Base-by-base conservation (phyloP, 2,888 invertebrate genomes). In the Troglohyphantes excavatus region DNA sequence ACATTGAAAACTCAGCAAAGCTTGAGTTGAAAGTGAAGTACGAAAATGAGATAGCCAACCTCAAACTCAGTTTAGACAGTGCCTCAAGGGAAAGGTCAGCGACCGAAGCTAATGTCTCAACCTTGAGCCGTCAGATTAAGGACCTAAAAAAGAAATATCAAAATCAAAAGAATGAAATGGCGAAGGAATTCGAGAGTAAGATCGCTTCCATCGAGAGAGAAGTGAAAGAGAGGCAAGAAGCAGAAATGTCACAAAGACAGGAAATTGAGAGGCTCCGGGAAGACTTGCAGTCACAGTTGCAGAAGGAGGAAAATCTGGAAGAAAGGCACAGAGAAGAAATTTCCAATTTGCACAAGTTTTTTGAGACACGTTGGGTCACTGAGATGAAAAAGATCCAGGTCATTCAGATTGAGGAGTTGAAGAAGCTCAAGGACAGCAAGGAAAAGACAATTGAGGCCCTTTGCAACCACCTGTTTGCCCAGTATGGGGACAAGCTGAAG, bases 361-460 rank as follows among this genome's bases (percentile, higher is more conserved):
- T 78, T 33, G 84, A 83, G 63, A 72, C 63, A 0, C 76, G 53
- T 0, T 83, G 89, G 89, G 61, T 27, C 0, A 39, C 70, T 53
- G 89, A 90, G 65, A 70, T 90, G 63, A 70, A 72, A 17, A 90
- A 90, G 27, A 26, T 90, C 5, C 39, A 70, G 27, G 59, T 21
- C 5, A 26, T 59, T 26, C 89, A 84, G 27, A 61, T 72, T 2
- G 83, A 90, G n/a, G 84, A 90, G 43, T 33, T 90, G 1, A 65
- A 78, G 19, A 76, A 90, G 19, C 65, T 90, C 23, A 84, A 78
- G 43, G 70, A 84, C n/a, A 72, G 63, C 27, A 90, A 78, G 63
- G 84, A 90, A 9, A 90, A 65, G 19, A 84, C 61, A n/a, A 19
- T 84, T 46, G 83, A 90, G 39, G 79, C 70, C 5, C 26, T 87